Evolutionary conservation across 1,140 invertebrate species (phyloP), one percentile per base, ranked within the genome.

Genomic region (Drosophila paulistorum): DNA sequence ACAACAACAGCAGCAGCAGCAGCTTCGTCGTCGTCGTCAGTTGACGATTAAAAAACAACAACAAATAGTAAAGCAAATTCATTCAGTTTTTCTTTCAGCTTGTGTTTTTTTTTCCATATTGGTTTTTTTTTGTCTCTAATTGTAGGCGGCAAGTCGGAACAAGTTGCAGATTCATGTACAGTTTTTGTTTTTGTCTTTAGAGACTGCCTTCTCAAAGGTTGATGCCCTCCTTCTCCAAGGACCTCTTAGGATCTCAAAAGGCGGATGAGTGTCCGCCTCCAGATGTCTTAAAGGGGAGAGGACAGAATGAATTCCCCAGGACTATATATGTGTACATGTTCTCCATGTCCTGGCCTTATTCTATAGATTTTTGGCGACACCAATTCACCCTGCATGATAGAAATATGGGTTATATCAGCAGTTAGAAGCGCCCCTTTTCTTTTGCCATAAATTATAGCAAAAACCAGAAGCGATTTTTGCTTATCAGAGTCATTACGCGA

Each of bases 61-160:
- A 59, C 35, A 59, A 59, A 59, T 20, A 37, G 35, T 59, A 59
- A 59, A 39, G 17, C 17, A 59, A 59, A 59, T 59, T 59, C 57
- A 59, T 59, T 59, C 57, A 59, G 57, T 39, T 59, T 51, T 51
- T 51, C 20, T 20, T 20, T 17, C 30, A 30, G 30, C 30, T 7
- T 30, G 30, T 3, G 4, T 51, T 39, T 11, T n/a, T 51, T 51
- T 51, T 10, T 30, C 6, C 6, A 30, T 30, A 6, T 30, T 30
- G 30, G 10, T 51, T 4, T 23, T 51, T 11, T 11, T 55, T 39
- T 59, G 17, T 39, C 39, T 59, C 57, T 59, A 59, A 39, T 39
- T 39, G 20, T 59, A 35, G 57, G 57, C 57, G 45, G 26, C 57
- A 59, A 11, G 57, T 33, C 33, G 57, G 33, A 59, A 59, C 57